Percentiles rank a stretch among this genome's conserved stretches.
Evolutionary conservation across 2,888 invertebrate genomes (phyloP).

Genomic region (Adineta ricciae): DNA sequence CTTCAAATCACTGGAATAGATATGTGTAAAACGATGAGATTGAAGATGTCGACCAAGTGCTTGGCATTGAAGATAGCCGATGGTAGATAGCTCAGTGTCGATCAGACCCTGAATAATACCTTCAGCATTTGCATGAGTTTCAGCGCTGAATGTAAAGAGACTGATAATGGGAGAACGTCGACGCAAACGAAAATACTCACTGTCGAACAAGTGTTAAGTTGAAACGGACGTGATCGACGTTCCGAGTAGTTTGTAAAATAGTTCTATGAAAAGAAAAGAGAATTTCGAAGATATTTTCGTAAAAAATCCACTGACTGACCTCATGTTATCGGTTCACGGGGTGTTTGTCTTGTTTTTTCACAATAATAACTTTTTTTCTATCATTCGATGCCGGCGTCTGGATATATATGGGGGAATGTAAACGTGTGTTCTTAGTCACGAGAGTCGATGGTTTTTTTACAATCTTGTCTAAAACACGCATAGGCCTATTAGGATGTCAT

Average conservation of each 20-base stretch:
- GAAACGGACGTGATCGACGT: slow-evolving; percentile 36
- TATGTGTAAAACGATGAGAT: slow-evolving; percentile 42
- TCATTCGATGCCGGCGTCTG: neutral
- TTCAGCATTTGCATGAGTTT: slow-evolving; percentile 42
- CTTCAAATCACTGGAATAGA: slow-evolving; percentile 42
- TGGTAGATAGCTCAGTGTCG: slow-evolving; percentile 41
- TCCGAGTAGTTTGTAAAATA: neutral
- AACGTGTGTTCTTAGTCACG: neutral
- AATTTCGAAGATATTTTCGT: neutral
- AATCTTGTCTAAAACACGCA: neutral
- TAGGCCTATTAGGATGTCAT: neutral
- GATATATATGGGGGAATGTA: neutral
- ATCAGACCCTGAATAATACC: slow-evolving; percentile 44
- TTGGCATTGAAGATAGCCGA: slow-evolving; percentile 41
- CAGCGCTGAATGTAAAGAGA: slow-evolving; percentile 42
- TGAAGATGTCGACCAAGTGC: slow-evolving; percentile 40
- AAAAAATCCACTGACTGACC: neutral
- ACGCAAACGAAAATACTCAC: slow-evolving; percentile 36
- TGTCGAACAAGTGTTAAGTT: slow-evolving; percentile 40
- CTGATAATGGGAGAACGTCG: too few relatives aligned
- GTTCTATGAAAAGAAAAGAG: neutral
- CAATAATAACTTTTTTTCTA: neutral
- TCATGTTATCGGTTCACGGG: neutral
- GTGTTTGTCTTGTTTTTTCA: neutral
- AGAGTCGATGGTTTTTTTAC: neutral